A percentile compares a stretch with the other conserved stretches of the same genome.
phyloP scores from a whole-genome alignment of 1,140 invertebrate species.

The Diploscapter pachys region DNA sequence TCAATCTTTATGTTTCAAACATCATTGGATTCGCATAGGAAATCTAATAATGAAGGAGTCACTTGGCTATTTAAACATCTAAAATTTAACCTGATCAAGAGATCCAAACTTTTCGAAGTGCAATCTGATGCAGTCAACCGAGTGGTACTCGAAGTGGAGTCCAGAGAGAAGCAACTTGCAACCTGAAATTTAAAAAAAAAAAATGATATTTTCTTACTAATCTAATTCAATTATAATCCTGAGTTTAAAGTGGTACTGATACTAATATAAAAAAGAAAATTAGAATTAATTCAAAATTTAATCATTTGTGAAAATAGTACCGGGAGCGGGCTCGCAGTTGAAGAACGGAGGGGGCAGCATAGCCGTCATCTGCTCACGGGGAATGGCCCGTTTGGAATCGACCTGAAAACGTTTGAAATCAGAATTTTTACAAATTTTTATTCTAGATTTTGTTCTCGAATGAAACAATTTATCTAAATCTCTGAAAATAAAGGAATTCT shows the following conservation, averaged over 20 bases:
- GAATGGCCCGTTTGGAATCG: constrained; percentile 91
- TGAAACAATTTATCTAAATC: background rate
- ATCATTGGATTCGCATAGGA: too few species aligned
- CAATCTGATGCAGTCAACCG: constrained; percentile 34
- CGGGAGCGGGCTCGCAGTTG: constrained; percentile 36
- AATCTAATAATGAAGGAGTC: too few species aligned
- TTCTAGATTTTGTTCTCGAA: too few species aligned
- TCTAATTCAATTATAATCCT: background rate
- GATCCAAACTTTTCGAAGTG: constrained; percentile 43
- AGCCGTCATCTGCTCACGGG: constrained; percentile 67
- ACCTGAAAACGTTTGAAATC: constrained; percentile 59
- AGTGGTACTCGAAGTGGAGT: constrained; percentile 38
- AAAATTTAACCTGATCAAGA: constrained; percentile 34
- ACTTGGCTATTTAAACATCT: background rate
- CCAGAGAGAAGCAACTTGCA: constrained; percentile 15
- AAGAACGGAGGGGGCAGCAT: constrained; percentile 38
- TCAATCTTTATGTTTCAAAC: too few species aligned
- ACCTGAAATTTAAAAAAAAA: background rate
- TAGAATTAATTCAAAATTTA: background rate
- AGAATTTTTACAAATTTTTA: background rate
- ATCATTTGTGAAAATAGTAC: constrained; percentile 20
- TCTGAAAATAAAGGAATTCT: background rate
- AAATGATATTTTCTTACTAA: background rate
- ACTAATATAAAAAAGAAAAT: background rate
- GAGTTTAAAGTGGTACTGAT: background rate